Evolutionary conservation across 2,888 invertebrate genomes (phyloP), one percentile per base, ranked within the genome.

Genomic region (Tribolium freemani): DNA sequence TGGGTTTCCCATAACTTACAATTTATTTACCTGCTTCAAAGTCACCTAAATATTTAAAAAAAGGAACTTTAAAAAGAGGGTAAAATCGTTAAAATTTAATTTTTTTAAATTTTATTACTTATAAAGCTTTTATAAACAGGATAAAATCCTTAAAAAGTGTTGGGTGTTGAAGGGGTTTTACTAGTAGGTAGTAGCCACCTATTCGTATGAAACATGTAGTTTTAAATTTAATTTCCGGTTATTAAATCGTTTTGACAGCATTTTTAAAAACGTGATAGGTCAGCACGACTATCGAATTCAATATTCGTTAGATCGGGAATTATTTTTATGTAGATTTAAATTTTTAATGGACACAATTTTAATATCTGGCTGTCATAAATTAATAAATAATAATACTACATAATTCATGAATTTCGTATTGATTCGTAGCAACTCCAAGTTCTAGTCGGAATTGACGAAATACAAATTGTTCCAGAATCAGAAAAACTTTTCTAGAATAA

Each of bases 181-280:
- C n/a, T n/a, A n/a, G n/a, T n/a, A n/a, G n/a, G n/a, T 16, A 16
- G 2, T 16, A 16, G 16, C 2, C 16, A 16, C 16, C 16, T 16
- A 16, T 16, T 16, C 2, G 16, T 16, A 16, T 16, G 16, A 16
- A 16, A 16, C 16, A 16, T 16, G 2, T 16, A 2, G 16, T 16
- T 16, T 16, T 16, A 16, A 26, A 26, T 26, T 38, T 8, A 38
- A 38, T 38, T 38, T 38, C 38, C 26, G 26, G 38, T 38, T 38
- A n/a, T 38, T n/a, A 26, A 26, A 26, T 1, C 26, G 5, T 26
- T 5, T 26, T 26, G 5, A 2, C 5, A 26, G 26, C 11, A 45
- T 51, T 56, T 57, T 57, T 57, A 8, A 5, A 30, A 57, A 38
- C 57, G 57, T 57, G 57, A 57, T 57, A 57, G 57, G 38, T 57